Evolutionary conservation across 2,888 invertebrate species (phyloP).

Genomic region (Diachrysia chrysitis): DNA sequence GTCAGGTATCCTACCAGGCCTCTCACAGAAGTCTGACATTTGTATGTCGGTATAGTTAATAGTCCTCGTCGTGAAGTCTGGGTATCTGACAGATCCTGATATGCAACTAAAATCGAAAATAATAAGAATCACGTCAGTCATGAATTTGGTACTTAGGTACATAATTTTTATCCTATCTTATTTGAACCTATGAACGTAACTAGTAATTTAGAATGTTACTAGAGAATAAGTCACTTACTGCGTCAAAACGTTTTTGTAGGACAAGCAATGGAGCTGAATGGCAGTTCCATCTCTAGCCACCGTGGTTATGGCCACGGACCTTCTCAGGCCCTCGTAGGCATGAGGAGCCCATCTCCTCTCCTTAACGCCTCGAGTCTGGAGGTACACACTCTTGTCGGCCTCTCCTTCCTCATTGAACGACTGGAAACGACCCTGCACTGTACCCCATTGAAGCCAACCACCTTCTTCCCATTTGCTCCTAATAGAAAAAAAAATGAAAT

Average conservation of each 20-base stretch:
- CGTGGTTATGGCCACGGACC: conserved; percentile 76
- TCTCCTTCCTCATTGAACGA: conserved; percentile 78
- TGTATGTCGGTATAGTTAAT: conserved; percentile 85
- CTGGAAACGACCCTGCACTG: conserved; percentile 89
- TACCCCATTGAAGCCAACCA: conserved; percentile 91
- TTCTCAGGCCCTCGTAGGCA: conserved; percentile 67
- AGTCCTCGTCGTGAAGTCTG: conserved; percentile 74
- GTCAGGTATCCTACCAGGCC: conserved; percentile 77
- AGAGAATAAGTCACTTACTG: conserved; percentile 83
- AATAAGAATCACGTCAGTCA: neutral
- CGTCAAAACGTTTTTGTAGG: conserved; percentile 85
- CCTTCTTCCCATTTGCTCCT: conserved; percentile 79
- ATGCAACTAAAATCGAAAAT: conserved; percentile 79
- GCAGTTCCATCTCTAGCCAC: conserved; percentile 88
- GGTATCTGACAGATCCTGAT: conserved; percentile 87
- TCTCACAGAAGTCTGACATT: conserved; percentile 83
- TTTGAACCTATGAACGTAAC: neutral
- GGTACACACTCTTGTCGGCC: conserved; percentile 68
- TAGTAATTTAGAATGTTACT: too few relatives aligned
- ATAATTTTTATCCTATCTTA: neutral
- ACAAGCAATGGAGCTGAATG: conserved; percentile 87
- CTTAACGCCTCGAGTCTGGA: conserved; percentile 87
- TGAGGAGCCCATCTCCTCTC: conserved; percentile 81
- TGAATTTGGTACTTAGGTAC: too few relatives aligned
- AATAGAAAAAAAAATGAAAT: neutral